Percentiles rank a stretch among this genome's conserved stretches.
Evolutionary conservation across 2,113 vertebrate genomes (phyloP).

Genomic region (Suncus etruscus): DNA sequence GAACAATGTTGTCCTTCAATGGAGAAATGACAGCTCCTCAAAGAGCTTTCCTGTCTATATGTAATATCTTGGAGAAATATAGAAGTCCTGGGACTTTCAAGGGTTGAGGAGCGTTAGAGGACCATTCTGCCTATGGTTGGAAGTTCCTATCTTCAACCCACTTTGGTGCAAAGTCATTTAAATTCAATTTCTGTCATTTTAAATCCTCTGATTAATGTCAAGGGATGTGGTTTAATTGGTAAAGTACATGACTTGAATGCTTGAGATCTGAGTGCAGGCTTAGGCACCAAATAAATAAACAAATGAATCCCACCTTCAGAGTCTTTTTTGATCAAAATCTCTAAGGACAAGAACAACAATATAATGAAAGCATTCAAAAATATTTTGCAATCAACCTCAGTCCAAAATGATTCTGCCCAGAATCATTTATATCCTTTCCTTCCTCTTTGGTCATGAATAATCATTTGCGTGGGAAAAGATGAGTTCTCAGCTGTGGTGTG

Average conservation of each 20-base stretch:
- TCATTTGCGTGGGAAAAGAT: not conserved
- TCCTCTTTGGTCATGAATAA: not conserved
- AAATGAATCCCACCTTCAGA: too few species aligned
- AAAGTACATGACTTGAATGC: too few species aligned
- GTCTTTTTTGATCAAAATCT: not conserved
- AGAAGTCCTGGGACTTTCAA: not conserved
- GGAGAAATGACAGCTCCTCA: not conserved
- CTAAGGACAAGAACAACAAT: conserved; percentile 2
- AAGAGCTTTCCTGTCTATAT: not conserved
- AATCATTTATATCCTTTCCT: not conserved
- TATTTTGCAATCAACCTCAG: not conserved
- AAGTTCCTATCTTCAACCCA: not conserved
- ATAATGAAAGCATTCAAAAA: not conserved
- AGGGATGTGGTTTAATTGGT: too few species aligned
- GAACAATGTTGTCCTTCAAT: not conserved
- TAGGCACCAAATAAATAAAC: too few species aligned
- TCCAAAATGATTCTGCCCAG: not conserved
- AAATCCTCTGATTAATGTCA: not conserved
- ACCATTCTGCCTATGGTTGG: not conserved
- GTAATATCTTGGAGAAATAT: not conserved
- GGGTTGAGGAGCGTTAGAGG: too few species aligned
- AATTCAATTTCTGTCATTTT: not conserved
- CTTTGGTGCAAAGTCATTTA: too few species aligned
- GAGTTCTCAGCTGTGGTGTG: not conserved
- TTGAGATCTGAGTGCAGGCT: too few species aligned